Evolutionary conservation across 2,888 invertebrate species (phyloP).

Genomic region (Adineta ricciae): DNA sequence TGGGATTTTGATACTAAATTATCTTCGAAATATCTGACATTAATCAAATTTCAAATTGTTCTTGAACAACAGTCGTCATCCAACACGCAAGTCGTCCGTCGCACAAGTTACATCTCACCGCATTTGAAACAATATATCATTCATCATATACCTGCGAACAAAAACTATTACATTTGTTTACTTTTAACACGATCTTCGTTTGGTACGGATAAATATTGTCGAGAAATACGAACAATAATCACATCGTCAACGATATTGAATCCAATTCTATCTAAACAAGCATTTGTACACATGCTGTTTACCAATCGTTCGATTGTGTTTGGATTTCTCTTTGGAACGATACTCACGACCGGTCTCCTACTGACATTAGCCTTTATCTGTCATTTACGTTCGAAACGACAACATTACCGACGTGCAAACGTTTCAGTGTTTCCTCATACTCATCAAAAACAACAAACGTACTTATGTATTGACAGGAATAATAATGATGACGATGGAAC

Average conservation of each 20-base stretch:
- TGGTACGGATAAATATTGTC: constrained; percentile 20
- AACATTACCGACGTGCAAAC: background rate
- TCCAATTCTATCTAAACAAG: background rate
- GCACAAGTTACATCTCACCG: background rate
- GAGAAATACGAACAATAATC: background rate
- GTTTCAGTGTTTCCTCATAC: background rate
- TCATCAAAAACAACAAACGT: background rate
- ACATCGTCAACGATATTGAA: background rate
- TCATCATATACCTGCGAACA: background rate
- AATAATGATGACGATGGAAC: background rate
- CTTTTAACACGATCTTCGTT: background rate
- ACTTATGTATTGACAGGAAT: background rate
- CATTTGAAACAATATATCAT: background rate
- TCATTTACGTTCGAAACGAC: constrained; percentile 1
- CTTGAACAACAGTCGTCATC: background rate
- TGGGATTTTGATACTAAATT: background rate
- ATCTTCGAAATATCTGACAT: background rate
- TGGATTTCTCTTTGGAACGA: constrained; percentile 2
- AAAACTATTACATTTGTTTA: constrained; percentile 5
- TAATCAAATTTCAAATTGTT: background rate
- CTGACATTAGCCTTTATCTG: background rate
- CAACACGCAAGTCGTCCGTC: background rate
- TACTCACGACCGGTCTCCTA: background rate
- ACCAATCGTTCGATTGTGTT: background rate
- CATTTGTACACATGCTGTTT: background rate